Base-by-base conservation (phyloP, 1,140 invertebrate species). In the Drosophila hydei region DNA sequence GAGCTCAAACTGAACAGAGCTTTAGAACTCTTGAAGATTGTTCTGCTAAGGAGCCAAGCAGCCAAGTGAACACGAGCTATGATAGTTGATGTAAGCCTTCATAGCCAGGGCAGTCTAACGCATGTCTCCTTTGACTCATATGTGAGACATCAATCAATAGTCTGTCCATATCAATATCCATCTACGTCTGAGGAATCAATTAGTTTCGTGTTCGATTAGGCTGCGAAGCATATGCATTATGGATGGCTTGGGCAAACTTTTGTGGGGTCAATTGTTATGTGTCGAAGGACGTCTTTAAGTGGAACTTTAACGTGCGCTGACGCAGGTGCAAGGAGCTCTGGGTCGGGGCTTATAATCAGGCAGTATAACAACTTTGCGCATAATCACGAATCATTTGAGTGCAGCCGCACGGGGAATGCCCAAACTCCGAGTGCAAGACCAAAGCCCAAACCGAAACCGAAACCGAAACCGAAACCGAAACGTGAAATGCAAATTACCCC, bases 301-400 rank as follows among this genome's bases (percentile, higher is more conserved):
- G 30, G 21, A 21, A 38, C 23, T 45, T 43, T 27, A 36, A 55
- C 18, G 9, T 11, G 30, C 38, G 43, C 16, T 18, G 16, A 9
- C 38, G 23, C 60, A 62, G 60, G 60, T 47, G 61, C 12, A 9
- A 14, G 30, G 30, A 33, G 6, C 2, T 33, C 30, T 3, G 38
- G 5, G 38, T 8, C 43, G 42, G 60, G 60, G 58, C 33, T 62
- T 50, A 64, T 75, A 75, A 75, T 71, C 72, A 71, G 59, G 30
- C 60, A 59, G 54, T 74, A 74, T 77, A 77, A 77, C 61, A 79
- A 79, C 73, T 83, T 89, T 67, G 45, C 70, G 58, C 84, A 88
- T 88, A 79, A 79, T 79, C 84, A 79, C 72, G 78, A 84, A 81
- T 81, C 79, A 76, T 81, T 77, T 75, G 75, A 76, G 62, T 58